Evolutionary conservation across 2,113 vertebrate genomes (phyloP).

Genomic region (Seriola aureovittata): DNA sequence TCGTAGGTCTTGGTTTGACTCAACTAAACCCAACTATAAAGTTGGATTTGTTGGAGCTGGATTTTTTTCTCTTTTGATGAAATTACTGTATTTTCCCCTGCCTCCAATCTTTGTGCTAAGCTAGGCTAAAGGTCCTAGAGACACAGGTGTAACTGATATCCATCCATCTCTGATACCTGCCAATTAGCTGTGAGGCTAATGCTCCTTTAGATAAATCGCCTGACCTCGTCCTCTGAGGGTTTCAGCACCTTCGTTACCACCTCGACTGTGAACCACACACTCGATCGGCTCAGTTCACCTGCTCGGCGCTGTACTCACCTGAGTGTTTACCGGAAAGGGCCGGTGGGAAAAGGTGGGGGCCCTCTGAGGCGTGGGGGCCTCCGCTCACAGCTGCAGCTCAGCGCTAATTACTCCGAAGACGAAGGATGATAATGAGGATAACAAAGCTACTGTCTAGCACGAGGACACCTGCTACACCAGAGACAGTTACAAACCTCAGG

Average conservation of each 20-base stretch:
- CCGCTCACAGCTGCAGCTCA: conserved; percentile 42
- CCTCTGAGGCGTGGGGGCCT: not conserved
- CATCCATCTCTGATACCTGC: too few relatives aligned
- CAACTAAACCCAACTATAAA: too few relatives aligned
- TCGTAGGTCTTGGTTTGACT: too few relatives aligned
- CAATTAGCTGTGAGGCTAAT: too few relatives aligned
- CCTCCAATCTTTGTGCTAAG: too few relatives aligned
- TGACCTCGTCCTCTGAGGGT: not conserved
- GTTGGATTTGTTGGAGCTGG: too few relatives aligned
- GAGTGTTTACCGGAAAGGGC: conserved; percentile 38
- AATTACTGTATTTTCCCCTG: too few relatives aligned
- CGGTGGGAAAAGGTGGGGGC: not conserved
- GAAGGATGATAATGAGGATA: conserved; percentile 37
- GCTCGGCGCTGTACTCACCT: conserved; percentile 15
- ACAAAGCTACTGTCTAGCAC: conserved; percentile 31
- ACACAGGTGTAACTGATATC: too few relatives aligned
- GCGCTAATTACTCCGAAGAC: conserved; percentile 35
- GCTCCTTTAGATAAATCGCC: not conserved
- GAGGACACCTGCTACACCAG: conserved; percentile 2
- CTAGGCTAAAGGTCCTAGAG: too few relatives aligned
- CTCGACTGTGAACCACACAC: not conserved
- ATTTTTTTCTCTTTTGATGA: too few relatives aligned
- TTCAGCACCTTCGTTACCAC: not conserved
- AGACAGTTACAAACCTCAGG: not conserved
- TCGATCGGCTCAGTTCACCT: not conserved